Base-by-base conservation (phyloP, 2,888 invertebrate species). In the Acanthacorydalis orientalis region DNA sequence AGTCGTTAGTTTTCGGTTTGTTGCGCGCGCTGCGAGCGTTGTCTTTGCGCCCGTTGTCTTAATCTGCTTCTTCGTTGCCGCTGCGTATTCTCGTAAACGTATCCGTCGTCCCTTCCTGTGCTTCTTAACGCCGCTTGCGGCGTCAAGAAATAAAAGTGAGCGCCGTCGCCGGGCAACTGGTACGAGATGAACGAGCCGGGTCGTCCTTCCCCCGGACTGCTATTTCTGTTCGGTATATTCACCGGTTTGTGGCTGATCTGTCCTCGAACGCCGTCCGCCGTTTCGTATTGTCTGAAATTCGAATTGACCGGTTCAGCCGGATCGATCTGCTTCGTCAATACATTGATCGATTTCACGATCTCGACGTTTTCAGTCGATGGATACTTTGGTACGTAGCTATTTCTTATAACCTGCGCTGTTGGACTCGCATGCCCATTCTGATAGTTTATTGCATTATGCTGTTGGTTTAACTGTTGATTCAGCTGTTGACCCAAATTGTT, bases 131-230 rank as follows among this genome's bases (percentile, higher is more conserved):
- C 70, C 16, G 76, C 71, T 57, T 81, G 82, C 2, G 84, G 83
- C 48, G 83, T 83, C 50, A 83, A 65, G 68, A 84, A 84, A 61
- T 83, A 84, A 57, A 83, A 82, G 64, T 83, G 84, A 0, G 83
- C 83, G 9, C 81, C 80, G 55, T 82, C 81, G 1, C 83, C 83
- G 0, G 84, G 83, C 49, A 83, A 65, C 55, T 77, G 68, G 62
- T 83, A 84, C 9, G 83, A 80, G 53, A 83, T 78, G 56, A 77
- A 78, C 15, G 80, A 75, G n/a, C 73, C 75, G n/a, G 68, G 67
- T 51, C 67, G 61, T 38, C 69, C 69, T 50, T 68, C 67, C 50
- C 70, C 66, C 52, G 68, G 61, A 57, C 51, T 16, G 56, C 55
- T 51, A 59, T 54, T 40, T 60, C 52, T 48, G 48, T 43, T 50